Evolutionary conservation across 1,140 invertebrate genomes (phyloP).

Genomic region (Atopsyche davidsoni): DNA sequence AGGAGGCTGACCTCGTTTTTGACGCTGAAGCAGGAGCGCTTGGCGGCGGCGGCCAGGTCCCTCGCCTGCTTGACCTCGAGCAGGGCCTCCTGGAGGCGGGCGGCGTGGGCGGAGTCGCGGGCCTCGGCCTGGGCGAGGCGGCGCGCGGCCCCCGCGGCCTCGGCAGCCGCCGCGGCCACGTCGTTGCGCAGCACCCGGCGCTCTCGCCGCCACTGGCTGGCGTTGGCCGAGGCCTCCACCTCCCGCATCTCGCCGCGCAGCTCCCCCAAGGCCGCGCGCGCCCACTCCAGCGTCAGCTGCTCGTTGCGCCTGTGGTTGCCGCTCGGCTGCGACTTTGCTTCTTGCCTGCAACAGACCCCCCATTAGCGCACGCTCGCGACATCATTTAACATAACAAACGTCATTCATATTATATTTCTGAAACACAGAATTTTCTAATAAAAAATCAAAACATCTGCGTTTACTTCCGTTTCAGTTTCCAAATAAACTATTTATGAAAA

Average conservation of each 20-base stretch:
- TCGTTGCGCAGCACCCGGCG: too few species aligned
- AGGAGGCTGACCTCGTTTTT: slow-evolving; percentile 1
- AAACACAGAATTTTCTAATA: too few species aligned
- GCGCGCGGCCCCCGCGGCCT: not conserved
- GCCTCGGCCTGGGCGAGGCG: not conserved
- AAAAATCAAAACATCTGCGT: too few species aligned
- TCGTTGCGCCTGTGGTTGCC: not conserved
- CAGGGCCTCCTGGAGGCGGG: not conserved
- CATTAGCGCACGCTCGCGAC: too few species aligned
- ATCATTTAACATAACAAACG: too few species aligned
- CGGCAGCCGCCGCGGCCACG: not conserved
- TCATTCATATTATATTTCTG: too few species aligned
- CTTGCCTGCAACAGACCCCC: not conserved
- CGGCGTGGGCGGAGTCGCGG: too few species aligned
- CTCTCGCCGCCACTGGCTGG: not conserved
- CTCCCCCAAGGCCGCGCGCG: slow-evolving; percentile 2
- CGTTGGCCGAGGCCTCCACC: not conserved
- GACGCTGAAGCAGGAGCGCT: not conserved
- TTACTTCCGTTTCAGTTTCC: too few species aligned
- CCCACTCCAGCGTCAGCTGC: slow-evolving; percentile 8
- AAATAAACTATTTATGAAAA: too few species aligned
- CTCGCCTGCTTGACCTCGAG: not conserved
- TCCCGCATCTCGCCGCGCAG: slow-evolving; percentile 5
- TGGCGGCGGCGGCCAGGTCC: not conserved
- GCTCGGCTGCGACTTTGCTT: not conserved